Base-by-base conservation (phyloP, 2,113 vertebrate species). In the Tursiops truncatus region DNA sequence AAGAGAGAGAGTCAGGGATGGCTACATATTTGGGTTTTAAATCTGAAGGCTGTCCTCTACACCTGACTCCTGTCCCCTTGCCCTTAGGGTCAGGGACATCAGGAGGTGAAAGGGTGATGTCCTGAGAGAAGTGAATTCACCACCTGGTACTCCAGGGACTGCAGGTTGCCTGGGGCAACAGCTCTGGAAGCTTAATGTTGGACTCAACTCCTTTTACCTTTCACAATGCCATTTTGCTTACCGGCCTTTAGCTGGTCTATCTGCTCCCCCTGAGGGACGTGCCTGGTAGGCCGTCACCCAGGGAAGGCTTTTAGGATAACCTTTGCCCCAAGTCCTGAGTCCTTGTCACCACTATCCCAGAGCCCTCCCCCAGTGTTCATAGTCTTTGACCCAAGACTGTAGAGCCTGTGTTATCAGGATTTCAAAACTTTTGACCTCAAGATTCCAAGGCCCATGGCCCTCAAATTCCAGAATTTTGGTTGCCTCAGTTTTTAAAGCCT, bases 211-310 rank as follows among this genome's bases (percentile, higher is more conserved):
- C 17, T 77, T 73, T 79, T 53, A 67, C 86, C 85, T 92, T 94
- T 79, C 65, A 18, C 44, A 77, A 60, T 33, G n/a, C 28, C 85
- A 25, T 94, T 92, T 91, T 92, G 31, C 89, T 92, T 65, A 28
- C 31, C 74, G 33, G 36, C 14, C 63, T 65, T 85, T 89, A 68
- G 73, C 76, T 71, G 18, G 26, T 91, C 65, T 68, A 18, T 83
- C 89, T 96, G 76, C 85, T 96, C 65, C 88, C 89, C 83, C 67
- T 71, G 84, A 94, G 94, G 93, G 41, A 85, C 2, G 0, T 89
- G 44, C 7, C 47, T 53, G 63, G 60, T 47, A 90, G n/a, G 11
- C 77, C 28, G 1, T 91, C 70, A 9, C 56, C 50, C 84, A 21
- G 80, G 77, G 33, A 50, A 50, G 82, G 14, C 41, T 18, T 12